Conservation (phyloP, 2,888 invertebrate genomes). For the Acleris sparsana region DNA sequence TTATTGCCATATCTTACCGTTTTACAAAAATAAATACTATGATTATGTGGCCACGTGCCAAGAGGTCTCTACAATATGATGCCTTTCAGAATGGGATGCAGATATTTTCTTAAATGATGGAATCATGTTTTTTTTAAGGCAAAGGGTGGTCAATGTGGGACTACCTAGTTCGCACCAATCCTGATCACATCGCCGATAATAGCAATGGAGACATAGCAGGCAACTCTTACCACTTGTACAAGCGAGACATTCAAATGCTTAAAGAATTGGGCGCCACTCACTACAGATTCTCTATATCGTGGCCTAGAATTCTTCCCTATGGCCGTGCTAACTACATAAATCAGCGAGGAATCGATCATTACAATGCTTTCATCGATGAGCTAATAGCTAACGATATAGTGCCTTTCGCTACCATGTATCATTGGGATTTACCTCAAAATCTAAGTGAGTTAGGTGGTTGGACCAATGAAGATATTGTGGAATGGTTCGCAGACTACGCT, state of each 20-base stretch:
- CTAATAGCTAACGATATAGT: constrained; percentile 79
- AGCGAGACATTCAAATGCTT: constrained; percentile 78
- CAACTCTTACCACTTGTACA: constrained; percentile 29
- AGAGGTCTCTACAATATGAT: too few relatives aligned
- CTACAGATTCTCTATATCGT: constrained; percentile 85
- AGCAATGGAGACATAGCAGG: constrained; percentile 23
- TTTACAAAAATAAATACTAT: background rate
- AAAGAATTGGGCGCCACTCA: constrained; percentile 73
- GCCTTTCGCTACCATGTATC: constrained; percentile 82
- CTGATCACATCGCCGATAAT: constrained; percentile 5
- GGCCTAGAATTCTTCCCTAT: constrained; percentile 85
- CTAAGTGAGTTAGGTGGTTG: constrained; percentile 46
- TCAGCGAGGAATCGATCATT: constrained; percentile 85
- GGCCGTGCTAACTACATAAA: constrained; percentile 82
- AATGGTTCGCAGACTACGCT: constrained; percentile 62
- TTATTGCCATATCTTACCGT: too few relatives aligned
- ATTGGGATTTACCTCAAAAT: constrained; percentile 82
- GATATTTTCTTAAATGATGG: background rate
- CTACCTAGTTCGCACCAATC: constrained; percentile 11
- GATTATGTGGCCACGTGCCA: too few relatives aligned
- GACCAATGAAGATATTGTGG: constrained; percentile 52
- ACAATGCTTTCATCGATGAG: constrained; percentile 86
- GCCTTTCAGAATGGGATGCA: background rate
- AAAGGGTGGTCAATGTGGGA: constrained; percentile 29
- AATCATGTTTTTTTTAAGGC: constrained; percentile 8